Percentiles rank a stretch among this genome's conserved stretches.
These are phyloP conservation scores for Caerostris extrusa DNA, from an alignment of 1,140 invertebrate species.

Conservation along the genomic window DNA sequence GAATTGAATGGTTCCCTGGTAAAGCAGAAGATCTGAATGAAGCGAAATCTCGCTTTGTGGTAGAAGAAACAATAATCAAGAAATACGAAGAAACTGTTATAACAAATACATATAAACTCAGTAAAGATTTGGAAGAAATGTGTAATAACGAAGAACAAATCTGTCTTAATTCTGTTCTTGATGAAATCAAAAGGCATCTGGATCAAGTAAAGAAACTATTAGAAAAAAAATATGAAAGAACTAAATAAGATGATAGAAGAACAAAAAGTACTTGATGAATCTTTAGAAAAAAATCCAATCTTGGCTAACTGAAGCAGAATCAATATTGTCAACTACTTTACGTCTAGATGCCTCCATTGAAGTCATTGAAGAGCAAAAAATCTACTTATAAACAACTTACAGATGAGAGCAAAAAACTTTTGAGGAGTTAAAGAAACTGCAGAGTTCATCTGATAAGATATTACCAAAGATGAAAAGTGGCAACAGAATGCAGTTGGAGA, in stretches of 20 bases:
- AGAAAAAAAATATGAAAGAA: constrained; percentile 86
- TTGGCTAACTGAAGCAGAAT: constrained; percentile 94
- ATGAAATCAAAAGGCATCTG: constrained; percentile 58
- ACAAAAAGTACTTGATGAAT: constrained; percentile 90
- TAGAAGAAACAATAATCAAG: constrained; percentile 86
- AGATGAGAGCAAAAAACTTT: constrained; percentile 72
- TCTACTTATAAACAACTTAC: constrained; percentile 79
- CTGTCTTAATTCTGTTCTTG: constrained; percentile 38
- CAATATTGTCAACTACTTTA: constrained; percentile 89
- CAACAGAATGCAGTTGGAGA: constrained; percentile 57
- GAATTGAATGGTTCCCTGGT: constrained; percentile 85
- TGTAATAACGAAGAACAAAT: constrained; percentile 87
- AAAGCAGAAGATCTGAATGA: constrained; percentile 59
- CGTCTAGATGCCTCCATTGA: constrained; percentile 88
- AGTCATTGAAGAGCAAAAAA: constrained; percentile 91
- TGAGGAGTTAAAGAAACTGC: constrained; percentile 74
- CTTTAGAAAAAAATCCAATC: constrained; percentile 90
- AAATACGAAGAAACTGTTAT: constrained; percentile 89
- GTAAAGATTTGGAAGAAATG: constrained; percentile 88
- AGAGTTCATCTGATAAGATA: constrained; percentile 61
- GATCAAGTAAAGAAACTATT: constrained; percentile 81
- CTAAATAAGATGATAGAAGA: constrained; percentile 88
- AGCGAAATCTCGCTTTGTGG: constrained; percentile 51
- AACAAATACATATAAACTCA: constrained; percentile 88
- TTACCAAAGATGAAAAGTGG: constrained; percentile 61